Evolutionary conservation across 2,888 invertebrate species (phyloP), one percentile per base, ranked within the genome.

Genomic region (Linnaemya tessellans): DNA sequence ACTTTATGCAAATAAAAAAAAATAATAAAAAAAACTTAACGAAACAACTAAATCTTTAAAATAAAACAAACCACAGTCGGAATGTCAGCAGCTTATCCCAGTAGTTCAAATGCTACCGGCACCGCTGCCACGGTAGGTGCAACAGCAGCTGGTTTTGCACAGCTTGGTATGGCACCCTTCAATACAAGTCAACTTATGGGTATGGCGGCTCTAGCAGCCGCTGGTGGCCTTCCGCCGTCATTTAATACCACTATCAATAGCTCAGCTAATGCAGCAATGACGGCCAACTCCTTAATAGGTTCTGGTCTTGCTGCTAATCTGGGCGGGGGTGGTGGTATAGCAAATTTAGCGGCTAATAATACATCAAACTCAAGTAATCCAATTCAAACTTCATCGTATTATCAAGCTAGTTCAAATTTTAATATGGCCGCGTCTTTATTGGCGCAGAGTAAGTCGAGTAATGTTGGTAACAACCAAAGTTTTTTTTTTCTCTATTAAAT

Each of bases 391-490:
- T 51, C 83, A 22, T 58, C 81, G 60, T 80, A 77, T 90, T 93
- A 93, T 92, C 92, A 92, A 87, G 92, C 90, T 88, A 93, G 90
- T 87, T 90, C 92, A 79, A 92, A 90, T 90, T 91, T 90, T 73
- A 91, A 90, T 88, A 92, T 92, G 94, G 95, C 96, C 90, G 96
- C 96, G 92, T 96, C 96, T 91, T 94, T 97, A 92, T 94, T 97
- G 93, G 96, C 96, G 93, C 96, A 96, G 94, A 96, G 96, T 97
- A 95, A 96, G 96, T 96, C 91, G 88, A 90, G 89, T 92, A 91
- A 91, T 91, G 91, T 92, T 91, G 91, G 90, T 91, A 90, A 91
- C 91, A 91, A 89, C 89, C 88, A 89, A 89, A 86, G 77, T 78
- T 86, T 79, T 78, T 79, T 71, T 79, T 22, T 38, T 87, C 43